Evolutionary conservation across 2,888 invertebrate species (phyloP).

Genomic region (Scaptomyza tumidula): DNA sequence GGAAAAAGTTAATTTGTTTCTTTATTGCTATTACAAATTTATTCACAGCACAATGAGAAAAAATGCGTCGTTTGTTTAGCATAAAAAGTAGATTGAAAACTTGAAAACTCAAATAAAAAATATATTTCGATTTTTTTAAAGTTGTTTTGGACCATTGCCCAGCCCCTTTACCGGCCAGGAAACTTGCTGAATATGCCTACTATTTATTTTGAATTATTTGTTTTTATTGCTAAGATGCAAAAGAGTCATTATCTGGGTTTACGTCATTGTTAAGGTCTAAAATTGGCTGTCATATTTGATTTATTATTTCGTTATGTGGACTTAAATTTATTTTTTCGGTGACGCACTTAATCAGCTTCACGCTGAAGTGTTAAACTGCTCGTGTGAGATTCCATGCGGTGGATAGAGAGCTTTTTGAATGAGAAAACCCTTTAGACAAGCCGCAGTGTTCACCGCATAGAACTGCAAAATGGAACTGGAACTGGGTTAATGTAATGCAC

Average conservation of each 20-base stretch:
- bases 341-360: conserved; percentile 69
- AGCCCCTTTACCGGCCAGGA: conserved; percentile 15
- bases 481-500: conserved; percentile 77
- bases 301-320: conserved; percentile 11
- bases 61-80: conserved; percentile 55
- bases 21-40: conserved; percentile 47
- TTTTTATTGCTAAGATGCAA: conserved; percentile 63
- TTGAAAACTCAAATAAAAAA: conserved; percentile 13
- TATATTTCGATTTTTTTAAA: neutral
- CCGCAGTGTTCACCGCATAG: conserved; percentile 30
- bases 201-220: conserved; percentile 3
- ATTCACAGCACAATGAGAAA: conserved; percentile 26
- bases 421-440: conserved; percentile 45
- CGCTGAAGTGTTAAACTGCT: conserved; percentile 25
- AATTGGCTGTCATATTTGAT: conserved; percentile 28
- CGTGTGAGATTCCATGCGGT: conserved; percentile 48
- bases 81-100: conserved; percentile 54
- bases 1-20: conserved; percentile 49
- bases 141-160: conserved; percentile 26
- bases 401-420: conserved; percentile 25
- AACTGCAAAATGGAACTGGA: conserved; percentile 56
- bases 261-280: conserved; percentile 58
- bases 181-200: conserved; percentile 13
- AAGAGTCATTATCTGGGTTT: conserved; percentile 57
- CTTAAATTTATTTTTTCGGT: conserved; percentile 49